phyloP scores from a whole-genome alignment of 1,140 invertebrate genomes.

The Branchinecta lynchi region DNA sequence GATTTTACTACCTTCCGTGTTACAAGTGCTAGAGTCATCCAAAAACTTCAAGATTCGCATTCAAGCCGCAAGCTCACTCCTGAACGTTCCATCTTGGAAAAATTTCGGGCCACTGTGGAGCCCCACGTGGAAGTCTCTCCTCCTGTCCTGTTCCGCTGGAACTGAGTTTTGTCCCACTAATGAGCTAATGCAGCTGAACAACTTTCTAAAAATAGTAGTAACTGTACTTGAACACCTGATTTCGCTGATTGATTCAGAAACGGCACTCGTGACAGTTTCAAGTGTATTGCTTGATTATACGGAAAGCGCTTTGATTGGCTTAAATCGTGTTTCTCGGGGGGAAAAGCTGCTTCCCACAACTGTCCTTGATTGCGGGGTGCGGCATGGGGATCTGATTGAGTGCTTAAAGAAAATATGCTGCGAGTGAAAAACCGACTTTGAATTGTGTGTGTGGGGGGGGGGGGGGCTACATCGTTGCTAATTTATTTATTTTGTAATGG shows the following conservation, averaged over 20 bases:
- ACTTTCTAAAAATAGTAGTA: neutral
- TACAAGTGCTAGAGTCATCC: neutral
- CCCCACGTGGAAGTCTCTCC: neutral
- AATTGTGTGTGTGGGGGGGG: no score
- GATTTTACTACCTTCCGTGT: neutral
- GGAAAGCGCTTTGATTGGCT: neutral
- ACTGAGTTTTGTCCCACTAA: slow-evolving; percentile 3
- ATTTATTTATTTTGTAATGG: no score
- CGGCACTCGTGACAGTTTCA: neutral
- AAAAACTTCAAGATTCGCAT: slow-evolving; percentile 1
- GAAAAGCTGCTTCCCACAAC: neutral
- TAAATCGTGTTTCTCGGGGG: neutral
- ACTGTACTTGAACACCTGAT: neutral
- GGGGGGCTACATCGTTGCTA: no score
- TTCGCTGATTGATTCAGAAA: neutral
- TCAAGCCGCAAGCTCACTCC: neutral
- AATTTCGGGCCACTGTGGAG: neutral
- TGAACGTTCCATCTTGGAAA: slow-evolving; percentile 3
- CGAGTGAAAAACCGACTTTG: no score
- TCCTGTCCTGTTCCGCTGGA: neutral
- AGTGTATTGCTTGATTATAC: neutral
- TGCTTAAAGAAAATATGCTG: neutral
- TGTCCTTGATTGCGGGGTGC: neutral
- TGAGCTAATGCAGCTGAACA: neutral
- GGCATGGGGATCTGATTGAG: neutral